Base-by-base conservation (phyloP, 2,888 invertebrate genomes). In the Bimastos eiseni region DNA sequence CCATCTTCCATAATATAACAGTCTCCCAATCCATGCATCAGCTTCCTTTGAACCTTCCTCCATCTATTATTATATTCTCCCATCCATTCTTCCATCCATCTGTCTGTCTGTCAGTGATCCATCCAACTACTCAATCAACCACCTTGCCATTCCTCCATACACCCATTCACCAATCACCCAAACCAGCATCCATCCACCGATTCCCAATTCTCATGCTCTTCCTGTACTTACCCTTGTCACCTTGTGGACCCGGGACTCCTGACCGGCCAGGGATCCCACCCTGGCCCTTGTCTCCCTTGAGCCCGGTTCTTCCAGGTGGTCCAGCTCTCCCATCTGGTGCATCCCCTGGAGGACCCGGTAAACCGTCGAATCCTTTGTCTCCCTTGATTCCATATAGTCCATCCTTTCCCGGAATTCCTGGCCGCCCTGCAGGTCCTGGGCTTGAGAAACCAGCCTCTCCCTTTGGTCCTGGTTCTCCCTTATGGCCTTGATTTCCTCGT, bases 391-490 rank as follows among this genome's bases (percentile, higher is more conserved):
- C 92, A 49, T 84, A 44, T 21, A 91, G 30, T 24, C 92, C 92
- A 89, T 92, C 90, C 24, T 41, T 89, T 15, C 92, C 92, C 5
- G 90, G 91, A 37, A 34, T 13, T 34, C 91, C 91, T 11, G 88
- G 44, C 36, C 1, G 37, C 49, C 91, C 91, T 33, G 34, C 34
- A 13, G 41, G 24, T 2, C 90, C 90, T 21, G 38, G 41, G 37
- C 34, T 37, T 19, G 15, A 34, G 37, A 49, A 13, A 6, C 90
- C 90, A 4, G 89, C 89, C 30, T 33, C 33, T 36, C 91, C 91
- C 24, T 90, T 84, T 21, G 41, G 37, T 41, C 94, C 94, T 91
- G 90, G 84, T 38, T 84, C 90, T 33, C 93, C 93, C 91, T 93
- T 92, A 21, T 34, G 36, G 83, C 93, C 93, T 3, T 92, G 92